A percentile compares a stretch with the other conserved stretches of the same genome.
Conservation (phyloP, 2,797 vertebrate genomes). For the Allobates femoralis region DNA sequence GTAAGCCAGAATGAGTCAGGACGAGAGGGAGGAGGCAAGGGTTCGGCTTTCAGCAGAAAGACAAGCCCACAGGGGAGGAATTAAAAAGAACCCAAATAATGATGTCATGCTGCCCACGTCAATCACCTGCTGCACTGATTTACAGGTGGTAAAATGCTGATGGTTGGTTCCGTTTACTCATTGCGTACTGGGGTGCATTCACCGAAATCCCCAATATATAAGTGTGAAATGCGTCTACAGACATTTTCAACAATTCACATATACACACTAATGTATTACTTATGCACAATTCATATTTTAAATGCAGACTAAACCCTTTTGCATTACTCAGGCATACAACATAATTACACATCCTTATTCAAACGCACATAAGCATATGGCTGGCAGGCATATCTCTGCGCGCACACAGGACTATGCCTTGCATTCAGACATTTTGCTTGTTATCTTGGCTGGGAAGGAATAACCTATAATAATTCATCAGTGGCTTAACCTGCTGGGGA, state of each 20-base stretch:
- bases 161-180: too few species aligned
- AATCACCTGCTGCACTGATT: too few species aligned
- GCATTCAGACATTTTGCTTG: slow-evolving; percentile 59
- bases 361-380: slow-evolving; percentile 59
- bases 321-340: slow-evolving; percentile 52
- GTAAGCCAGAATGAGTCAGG: too few species aligned
- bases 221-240: slow-evolving; percentile 11
- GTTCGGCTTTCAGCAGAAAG: too few species aligned
- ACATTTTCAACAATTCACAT: background rate
- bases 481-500: slow-evolving; percentile 65
- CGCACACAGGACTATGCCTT: slow-evolving; percentile 52
- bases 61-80: too few species aligned
- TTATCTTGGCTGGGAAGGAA: slow-evolving; percentile 64
- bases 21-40: too few species aligned
- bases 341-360: slow-evolving; percentile 63
- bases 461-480: slow-evolving; percentile 65
- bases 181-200: background rate
- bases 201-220: background rate
- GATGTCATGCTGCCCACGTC: too few species aligned
- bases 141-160: too few species aligned
- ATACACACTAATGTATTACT: slow-evolving; percentile 30
- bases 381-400: slow-evolving; percentile 58
- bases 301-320: slow-evolving; percentile 53
- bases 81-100: too few species aligned
- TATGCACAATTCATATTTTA: slow-evolving; percentile 35